Evolutionary conservation across 2,888 invertebrate genomes (phyloP).

Genomic region (Seira musarum): DNA sequence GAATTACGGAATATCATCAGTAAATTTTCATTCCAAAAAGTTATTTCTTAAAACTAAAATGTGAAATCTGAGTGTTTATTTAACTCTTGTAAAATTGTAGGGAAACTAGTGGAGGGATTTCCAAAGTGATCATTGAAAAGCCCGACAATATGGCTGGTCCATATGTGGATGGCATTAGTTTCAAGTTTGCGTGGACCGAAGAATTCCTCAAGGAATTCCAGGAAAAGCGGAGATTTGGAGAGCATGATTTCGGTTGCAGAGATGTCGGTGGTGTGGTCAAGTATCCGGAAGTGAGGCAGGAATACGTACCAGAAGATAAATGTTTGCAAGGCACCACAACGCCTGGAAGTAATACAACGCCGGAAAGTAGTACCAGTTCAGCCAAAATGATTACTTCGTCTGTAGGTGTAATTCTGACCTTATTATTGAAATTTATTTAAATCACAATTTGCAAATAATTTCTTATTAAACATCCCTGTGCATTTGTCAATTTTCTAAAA

Average conservation of each 20-base stretch:
- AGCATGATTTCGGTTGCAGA: slow-evolving; percentile 2
- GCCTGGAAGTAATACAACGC: too few species aligned
- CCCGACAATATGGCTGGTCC: slow-evolving; percentile 31
- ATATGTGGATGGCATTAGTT: slow-evolving; percentile 23
- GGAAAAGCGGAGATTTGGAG: slow-evolving; percentile 8
- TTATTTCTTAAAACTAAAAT: not conserved
- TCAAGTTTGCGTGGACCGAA: slow-evolving; percentile 35
- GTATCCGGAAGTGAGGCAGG: slow-evolving; percentile 23
- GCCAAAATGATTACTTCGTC: too few species aligned
- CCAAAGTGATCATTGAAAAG: not conserved
- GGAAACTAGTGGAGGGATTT: not conserved
- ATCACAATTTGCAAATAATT: too few species aligned
- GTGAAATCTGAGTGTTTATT: not conserved
- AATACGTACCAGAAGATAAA: slow-evolving; percentile 38
- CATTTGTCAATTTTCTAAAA: too few species aligned
- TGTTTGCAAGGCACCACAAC: too few species aligned
- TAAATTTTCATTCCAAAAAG: not conserved
- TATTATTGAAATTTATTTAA: too few species aligned
- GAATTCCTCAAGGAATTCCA: slow-evolving; percentile 23
- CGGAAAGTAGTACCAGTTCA: too few species aligned
- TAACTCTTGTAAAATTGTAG: not conserved
- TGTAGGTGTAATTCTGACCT: too few species aligned
- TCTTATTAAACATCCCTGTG: too few species aligned
- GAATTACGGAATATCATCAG: slow-evolving; percentile 14
- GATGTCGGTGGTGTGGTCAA: not conserved